Percentiles rank a stretch among this genome's conserved stretches.
phyloP scores from a whole-genome alignment of 2,113 vertebrate species.

The Elephantulus edwardii region DNA sequence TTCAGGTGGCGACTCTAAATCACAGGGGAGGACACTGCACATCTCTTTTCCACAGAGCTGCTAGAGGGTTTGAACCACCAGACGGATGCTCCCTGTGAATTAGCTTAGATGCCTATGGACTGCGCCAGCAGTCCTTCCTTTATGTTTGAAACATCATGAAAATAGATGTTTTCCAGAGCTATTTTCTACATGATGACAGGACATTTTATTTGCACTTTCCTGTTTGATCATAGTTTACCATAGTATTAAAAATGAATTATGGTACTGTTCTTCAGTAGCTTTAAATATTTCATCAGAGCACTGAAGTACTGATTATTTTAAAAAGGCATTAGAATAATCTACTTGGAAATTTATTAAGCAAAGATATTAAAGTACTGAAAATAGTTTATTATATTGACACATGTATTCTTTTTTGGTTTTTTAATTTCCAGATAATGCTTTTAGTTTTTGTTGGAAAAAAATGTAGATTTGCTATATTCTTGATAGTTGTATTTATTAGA shows the following conservation, averaged over 20 bases:
- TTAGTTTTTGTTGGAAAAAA: constrained; percentile 12
- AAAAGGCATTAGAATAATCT: background rate
- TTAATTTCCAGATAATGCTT: background rate
- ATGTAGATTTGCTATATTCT: background rate
- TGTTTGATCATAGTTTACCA: background rate
- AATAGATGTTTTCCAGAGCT: background rate
- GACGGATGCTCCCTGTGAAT: too few species aligned
- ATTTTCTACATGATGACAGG: constrained; percentile 4
- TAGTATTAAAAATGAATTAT: background rate
- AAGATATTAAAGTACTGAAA: background rate
- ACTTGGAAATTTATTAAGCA: background rate
- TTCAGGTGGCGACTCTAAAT: too few species aligned
- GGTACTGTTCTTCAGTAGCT: background rate
- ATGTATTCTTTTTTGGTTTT: background rate
- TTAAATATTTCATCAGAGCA: background rate
- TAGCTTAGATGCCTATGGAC: too few species aligned
- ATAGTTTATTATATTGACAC: too few species aligned
- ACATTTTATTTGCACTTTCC: constrained; percentile 5
- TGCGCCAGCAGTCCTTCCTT: too few species aligned
- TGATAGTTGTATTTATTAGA: background rate
- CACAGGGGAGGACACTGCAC: too few species aligned
- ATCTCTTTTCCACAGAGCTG: too few species aligned
- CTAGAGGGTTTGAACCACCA: too few species aligned
- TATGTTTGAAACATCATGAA: background rate
- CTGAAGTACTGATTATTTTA: background rate